phyloP scores from a whole-genome alignment of 2,888 invertebrate species.

The Stegana nigrithorax region DNA sequence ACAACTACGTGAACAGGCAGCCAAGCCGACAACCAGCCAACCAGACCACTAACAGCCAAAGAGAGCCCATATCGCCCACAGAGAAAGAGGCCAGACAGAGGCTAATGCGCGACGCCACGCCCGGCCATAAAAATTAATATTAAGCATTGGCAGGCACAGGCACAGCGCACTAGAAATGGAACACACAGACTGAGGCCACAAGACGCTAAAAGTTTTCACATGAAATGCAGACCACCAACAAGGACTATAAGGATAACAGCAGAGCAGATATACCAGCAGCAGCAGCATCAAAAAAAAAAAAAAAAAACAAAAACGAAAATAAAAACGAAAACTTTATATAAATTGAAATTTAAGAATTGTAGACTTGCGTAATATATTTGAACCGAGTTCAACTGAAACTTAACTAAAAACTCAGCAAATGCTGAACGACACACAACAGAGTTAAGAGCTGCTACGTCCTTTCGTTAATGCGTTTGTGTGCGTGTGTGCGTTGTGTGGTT shows the following conservation, averaged over 20 bases:
- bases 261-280: neutral
- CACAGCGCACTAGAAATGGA: neutral
- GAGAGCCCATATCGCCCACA: neutral
- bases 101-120: too few species aligned
- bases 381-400: neutral
- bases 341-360: constrained; percentile 8
- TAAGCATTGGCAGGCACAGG: neutral
- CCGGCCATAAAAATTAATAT: constrained; percentile 11
- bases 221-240: neutral
- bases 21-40: too few species aligned
- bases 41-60: neutral
- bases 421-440: neutral
- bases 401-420: neutral
- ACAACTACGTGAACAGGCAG: too few species aligned
- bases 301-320: neutral
- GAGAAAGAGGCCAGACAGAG: too few species aligned
- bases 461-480: too few species aligned
- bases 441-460: too few species aligned
- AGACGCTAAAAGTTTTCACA: neutral
- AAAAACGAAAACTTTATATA: neutral
- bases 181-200: neutral
- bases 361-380: neutral
- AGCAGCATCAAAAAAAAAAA: neutral
- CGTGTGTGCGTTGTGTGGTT: too few species aligned
- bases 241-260: neutral